phyloP scores from a whole-genome alignment of 2,113 vertebrate species.

The Trematomus loennbergii region DNA sequence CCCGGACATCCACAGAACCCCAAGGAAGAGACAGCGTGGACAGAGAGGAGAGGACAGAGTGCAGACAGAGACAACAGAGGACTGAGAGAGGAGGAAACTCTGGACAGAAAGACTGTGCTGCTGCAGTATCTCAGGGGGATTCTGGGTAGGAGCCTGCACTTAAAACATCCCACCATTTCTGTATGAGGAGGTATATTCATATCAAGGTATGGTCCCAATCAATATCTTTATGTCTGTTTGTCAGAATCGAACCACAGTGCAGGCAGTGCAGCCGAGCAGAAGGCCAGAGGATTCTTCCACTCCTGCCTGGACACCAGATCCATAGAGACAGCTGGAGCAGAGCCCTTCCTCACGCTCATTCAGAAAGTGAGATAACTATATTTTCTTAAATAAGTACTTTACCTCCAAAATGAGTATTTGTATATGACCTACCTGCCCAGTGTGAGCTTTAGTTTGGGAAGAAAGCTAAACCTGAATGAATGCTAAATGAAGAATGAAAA shows the following conservation, averaged over 20 bases:
- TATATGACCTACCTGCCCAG: no score
- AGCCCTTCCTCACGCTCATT: constrained; percentile 86
- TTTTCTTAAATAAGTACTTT: neutral
- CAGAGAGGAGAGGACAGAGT: constrained; percentile 8
- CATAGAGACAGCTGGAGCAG: constrained; percentile 83
- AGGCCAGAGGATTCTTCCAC: constrained; percentile 87
- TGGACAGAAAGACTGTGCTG: constrained; percentile 67
- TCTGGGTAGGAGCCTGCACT: constrained; percentile 71
- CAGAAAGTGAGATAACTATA: constrained; percentile 82
- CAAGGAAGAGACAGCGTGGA: neutral
- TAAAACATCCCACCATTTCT: neutral
- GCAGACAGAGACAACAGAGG: constrained; percentile 26
- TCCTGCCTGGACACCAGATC: constrained; percentile 88
- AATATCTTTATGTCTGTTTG: neutral
- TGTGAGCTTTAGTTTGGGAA: no score
- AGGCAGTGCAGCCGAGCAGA: constrained; percentile 81
- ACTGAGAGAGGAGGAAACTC: constrained; percentile 39
- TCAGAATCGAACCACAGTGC: constrained; percentile 75
- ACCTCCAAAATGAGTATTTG: no score
- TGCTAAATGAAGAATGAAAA: no score
- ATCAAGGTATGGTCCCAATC: neutral
- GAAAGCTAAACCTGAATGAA: no score
- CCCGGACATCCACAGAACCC: constrained; percentile 42
- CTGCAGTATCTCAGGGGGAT: constrained; percentile 75
- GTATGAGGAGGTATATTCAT: neutral